Percentiles rank a stretch among this genome's conserved stretches.
Evolutionary conservation across 2,113 vertebrate species (phyloP).

Genomic region (Sisor rabdophorus): DNA sequence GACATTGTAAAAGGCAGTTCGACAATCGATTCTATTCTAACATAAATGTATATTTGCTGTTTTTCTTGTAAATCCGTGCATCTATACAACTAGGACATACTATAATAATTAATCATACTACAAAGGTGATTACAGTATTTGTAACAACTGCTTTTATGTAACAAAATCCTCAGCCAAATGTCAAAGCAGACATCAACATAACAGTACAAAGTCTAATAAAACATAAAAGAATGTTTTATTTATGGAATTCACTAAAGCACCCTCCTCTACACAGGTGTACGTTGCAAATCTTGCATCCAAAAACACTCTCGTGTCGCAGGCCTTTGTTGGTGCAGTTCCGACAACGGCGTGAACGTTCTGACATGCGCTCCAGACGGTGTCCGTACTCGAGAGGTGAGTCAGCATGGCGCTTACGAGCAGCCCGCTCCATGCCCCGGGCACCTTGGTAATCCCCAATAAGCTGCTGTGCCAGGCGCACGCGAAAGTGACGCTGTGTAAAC

Average conservation of each 20-base stretch:
- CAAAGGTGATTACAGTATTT: slow-evolving; percentile 67
- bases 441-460: slow-evolving; percentile 77
- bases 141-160: slow-evolving; percentile 71
- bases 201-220: slow-evolving; percentile 49
- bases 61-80: slow-evolving; percentile 70
- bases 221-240: slow-evolving; percentile 59
- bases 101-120: slow-evolving; percentile 66
- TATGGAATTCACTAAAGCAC: slow-evolving; percentile 80
- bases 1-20: slow-evolving; percentile 67
- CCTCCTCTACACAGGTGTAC: slow-evolving; percentile 77
- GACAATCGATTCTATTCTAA: slow-evolving; percentile 72
- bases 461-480: slow-evolving; percentile 74
- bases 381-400: slow-evolving; percentile 78
- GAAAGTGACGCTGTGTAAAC: slow-evolving; percentile 77
- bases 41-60: slow-evolving; percentile 63
- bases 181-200: slow-evolving; percentile 25
- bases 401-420: slow-evolving; percentile 72
- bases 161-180: slow-evolving; percentile 46
- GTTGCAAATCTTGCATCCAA: slow-evolving; percentile 80
- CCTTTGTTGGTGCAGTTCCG: slow-evolving; percentile 79
- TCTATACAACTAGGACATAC: slow-evolving; percentile 69
- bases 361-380: slow-evolving; percentile 78
- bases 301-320: slow-evolving; percentile 75
- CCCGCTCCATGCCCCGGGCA: slow-evolving; percentile 73
- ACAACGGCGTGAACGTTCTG: slow-evolving; percentile 74